Evolutionary conservation across 92 coral and sea anemone genomes (phyloP), one percentile per base, ranked within the genome.

Genomic region (Phenganax marumi): DNA sequence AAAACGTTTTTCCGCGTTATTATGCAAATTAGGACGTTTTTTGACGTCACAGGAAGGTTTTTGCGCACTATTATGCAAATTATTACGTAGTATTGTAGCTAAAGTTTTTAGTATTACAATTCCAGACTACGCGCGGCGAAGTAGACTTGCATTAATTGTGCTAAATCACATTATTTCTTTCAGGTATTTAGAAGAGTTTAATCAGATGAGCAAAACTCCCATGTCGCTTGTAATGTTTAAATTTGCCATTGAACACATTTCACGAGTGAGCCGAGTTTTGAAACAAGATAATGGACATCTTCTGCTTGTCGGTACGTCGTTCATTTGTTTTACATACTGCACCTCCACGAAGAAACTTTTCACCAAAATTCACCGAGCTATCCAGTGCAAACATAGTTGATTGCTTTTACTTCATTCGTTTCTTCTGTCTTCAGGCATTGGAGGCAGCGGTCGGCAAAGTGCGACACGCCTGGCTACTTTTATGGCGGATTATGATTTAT

Each of bases 211-310:
- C 82, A 96, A 96, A 88, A 96, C 99, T 8, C 99, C 97, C 14
- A 96, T 96, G 99, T 92, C 99, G 3, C 91, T 96, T 62, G 99
- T 96, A 46, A 96, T 96, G 99, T 96, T 96, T 85, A 96, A 96
- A 85, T 96, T 96, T 82, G 99, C 99, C 81, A 96, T 96, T 61
- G 99, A 96, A 48, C 99, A 96, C 83, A 96, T 96, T 85, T 96
- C 99, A 51, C 90, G 99, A 33, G 99, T 96, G 6, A 85, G 97
- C 77, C 87, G 99, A 25, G 99, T 96, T 62, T 79, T 96, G 11
- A 96, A 96, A 79, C 99, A 96, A 79, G 99, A 96, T 68, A 96
- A 96, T 81, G 99, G 99, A 2, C 99, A 96, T 87, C 90, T 90
- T 48, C 83, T 96, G 60, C 97, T 96, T 52, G 99, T 96, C 8